Evolutionary conservation across 1,140 invertebrate species (phyloP).

Genomic region (Euwallacea fornicatus): DNA sequence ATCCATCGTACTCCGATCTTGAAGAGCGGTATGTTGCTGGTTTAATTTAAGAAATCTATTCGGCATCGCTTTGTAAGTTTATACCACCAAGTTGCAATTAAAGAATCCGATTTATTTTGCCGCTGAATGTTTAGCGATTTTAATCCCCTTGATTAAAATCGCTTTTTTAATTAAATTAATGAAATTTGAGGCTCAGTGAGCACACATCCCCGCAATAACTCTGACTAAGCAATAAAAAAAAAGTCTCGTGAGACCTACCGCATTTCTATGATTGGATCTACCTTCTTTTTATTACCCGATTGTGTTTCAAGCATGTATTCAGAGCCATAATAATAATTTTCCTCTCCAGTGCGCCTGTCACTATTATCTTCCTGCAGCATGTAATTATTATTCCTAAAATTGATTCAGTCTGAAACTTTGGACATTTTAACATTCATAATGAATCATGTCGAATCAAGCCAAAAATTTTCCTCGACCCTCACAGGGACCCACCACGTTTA

Average conservation of each 20-base stretch:
- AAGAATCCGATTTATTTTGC: background rate
- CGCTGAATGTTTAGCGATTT: background rate
- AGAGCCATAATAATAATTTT: slow-evolving; percentile 8
- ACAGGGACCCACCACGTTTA: background rate
- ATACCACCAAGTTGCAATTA: background rate
- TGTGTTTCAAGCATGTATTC: slow-evolving; percentile 8
- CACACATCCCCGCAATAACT: too few relatives aligned
- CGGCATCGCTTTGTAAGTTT: background rate
- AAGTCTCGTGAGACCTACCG: background rate
- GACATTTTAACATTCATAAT: background rate
- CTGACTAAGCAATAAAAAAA: too few relatives aligned
- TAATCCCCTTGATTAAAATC: background rate
- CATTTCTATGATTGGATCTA: background rate
- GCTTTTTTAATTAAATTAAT: background rate
- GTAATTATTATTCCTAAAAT: background rate
- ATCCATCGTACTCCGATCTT: background rate
- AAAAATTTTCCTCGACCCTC: background rate
- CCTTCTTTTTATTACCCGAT: slow-evolving; percentile 8
- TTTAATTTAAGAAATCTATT: background rate
- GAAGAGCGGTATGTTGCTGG: background rate
- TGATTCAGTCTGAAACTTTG: background rate
- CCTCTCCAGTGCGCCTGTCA: background rate
- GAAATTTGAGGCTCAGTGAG: too few relatives aligned
- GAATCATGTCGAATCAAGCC: background rate
- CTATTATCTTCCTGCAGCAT: background rate